Evolutionary conservation across 2,113 vertebrate species (phyloP).

Genomic region (Suncus etruscus): DNA sequence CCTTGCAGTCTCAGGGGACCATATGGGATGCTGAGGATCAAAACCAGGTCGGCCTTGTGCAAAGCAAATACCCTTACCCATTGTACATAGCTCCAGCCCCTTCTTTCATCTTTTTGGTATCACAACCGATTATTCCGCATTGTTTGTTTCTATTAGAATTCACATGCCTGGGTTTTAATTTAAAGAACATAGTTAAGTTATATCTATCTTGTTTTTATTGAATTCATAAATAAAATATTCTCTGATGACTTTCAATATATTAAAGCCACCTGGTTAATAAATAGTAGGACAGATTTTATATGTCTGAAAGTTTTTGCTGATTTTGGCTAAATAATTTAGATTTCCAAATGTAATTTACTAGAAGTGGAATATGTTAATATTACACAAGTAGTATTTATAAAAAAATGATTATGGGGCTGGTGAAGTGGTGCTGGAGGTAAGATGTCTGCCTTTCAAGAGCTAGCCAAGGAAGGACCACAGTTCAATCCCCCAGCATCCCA

Average conservation of each 20-base stretch:
- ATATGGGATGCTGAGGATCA: no score
- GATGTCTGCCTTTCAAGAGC: no score
- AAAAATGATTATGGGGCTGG: no score
- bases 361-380: slow-evolving; percentile 2
- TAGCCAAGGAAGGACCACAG: no score
- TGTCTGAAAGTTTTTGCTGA: slow-evolving; percentile 33
- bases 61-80: no score
- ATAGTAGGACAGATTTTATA: background rate
- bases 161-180: background rate
- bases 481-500: no score
- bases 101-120: background rate
- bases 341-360: background rate
- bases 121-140: background rate
- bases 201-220: background rate
- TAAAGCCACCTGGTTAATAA: background rate
- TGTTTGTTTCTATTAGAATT: background rate
- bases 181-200: background rate
- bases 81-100: no score
- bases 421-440: no score
- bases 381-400: background rate
- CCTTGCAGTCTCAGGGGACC: no score
- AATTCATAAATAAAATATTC: background rate
- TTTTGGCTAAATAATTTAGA: slow-evolving; percentile 32
- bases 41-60: no score
- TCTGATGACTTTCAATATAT: background rate